These are phyloP conservation scores for Ridgeia piscesae DNA, from an alignment of 1,140 invertebrate species.

Conservation along the genomic window DNA sequence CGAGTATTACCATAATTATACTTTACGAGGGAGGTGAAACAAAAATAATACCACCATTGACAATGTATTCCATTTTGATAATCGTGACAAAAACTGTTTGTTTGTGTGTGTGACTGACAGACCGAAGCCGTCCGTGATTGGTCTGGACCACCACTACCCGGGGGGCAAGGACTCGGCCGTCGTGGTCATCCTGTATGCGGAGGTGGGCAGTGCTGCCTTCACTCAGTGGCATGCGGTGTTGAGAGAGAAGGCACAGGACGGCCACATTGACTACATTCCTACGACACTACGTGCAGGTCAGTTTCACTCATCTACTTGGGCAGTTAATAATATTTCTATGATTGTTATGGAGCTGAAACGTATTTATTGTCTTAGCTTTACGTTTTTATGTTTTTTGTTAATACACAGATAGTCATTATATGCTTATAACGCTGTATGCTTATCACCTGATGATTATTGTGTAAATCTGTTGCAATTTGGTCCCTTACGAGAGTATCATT, in stretches of 20 bases:
- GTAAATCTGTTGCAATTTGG: too few species aligned
- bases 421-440: background rate
- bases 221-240: constrained; percentile 73
- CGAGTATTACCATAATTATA: too few species aligned
- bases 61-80: background rate
- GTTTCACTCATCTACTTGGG: background rate
- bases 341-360: too few species aligned
- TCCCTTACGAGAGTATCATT: too few species aligned
- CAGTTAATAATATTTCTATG: background rate
- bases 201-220: constrained; percentile 79
- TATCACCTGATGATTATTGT: too few species aligned
- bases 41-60: too few species aligned
- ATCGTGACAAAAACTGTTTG: too few species aligned
- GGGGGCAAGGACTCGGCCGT: constrained; percentile 59
- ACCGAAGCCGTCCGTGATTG: constrained; percentile 65
- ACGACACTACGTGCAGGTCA: constrained; percentile 78
- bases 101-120: constrained; percentile 31
- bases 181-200: constrained; percentile 81
- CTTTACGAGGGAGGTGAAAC: too few species aligned
- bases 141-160: constrained; percentile 83
- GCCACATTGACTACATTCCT: constrained; percentile 82
- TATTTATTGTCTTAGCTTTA: background rate
- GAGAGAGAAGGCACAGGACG: constrained; percentile 67
- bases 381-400: background rate
- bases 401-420: background rate